Evolutionary conservation across 2,113 vertebrate genomes (phyloP).

Genomic region (Hippocampus comes): DNA sequence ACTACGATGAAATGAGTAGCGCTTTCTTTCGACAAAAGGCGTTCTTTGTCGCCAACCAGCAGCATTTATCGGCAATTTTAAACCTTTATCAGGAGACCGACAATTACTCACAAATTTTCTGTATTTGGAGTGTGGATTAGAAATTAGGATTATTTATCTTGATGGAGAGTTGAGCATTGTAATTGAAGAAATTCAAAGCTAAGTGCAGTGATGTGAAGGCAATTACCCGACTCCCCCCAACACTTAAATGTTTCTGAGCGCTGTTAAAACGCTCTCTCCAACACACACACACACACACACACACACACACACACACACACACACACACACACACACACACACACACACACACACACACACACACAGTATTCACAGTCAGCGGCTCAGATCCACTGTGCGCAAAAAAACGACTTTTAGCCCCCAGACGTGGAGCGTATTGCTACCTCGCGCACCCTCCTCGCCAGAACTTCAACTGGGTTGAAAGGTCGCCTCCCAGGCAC

Average conservation of each 20-base stretch:
- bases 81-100: background rate
- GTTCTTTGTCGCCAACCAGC: background rate
- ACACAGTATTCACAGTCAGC: background rate
- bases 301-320: background rate
- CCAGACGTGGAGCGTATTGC: slow-evolving; percentile 42
- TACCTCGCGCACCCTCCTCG: slow-evolving; percentile 45
- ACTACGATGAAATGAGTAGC: no score
- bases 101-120: no score
- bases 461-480: background rate
- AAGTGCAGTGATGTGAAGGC: background rate
- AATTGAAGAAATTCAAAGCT: background rate
- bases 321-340: no score
- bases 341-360: background rate
- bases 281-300: no score
- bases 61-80: background rate
- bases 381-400: background rate
- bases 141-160: background rate
- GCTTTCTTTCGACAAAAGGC: background rate
- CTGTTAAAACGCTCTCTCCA: no score
- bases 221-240: no score
- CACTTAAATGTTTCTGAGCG: no score
- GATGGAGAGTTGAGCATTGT: background rate
- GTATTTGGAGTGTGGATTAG: background rate
- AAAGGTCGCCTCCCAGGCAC: slow-evolving; percentile 69
- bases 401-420: slow-evolving; percentile 9